Percentiles rank a stretch among this genome's conserved stretches.
Evolutionary conservation across 2,113 vertebrate genomes (phyloP).

Genomic region (Hipposideros armiger): DNA sequence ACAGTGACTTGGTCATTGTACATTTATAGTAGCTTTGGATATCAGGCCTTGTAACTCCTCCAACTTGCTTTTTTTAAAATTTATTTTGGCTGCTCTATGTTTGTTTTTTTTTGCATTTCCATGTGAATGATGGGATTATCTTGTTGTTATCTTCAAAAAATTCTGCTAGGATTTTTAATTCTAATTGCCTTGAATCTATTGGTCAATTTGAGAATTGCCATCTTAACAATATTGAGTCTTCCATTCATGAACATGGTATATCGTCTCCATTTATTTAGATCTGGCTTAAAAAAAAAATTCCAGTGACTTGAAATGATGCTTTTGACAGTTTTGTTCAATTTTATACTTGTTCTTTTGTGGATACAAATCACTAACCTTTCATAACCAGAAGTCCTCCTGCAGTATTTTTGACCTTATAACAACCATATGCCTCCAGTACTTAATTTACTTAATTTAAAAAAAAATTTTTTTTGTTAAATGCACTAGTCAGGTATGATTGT

Average conservation of each 20-base stretch:
- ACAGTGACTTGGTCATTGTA: neutral
- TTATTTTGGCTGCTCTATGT: neutral
- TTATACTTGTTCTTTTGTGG: neutral
- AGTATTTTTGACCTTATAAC: neutral
- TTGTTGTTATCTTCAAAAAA: neutral
- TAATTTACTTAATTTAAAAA: neutral
- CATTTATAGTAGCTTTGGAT: neutral
- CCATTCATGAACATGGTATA: neutral
- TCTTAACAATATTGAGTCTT: neutral
- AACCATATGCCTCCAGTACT: neutral
- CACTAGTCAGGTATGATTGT: neutral
- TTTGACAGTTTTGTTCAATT: neutral
- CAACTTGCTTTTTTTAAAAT: neutral
- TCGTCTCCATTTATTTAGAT: neutral
- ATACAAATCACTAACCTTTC: neutral
- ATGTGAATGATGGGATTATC: conserved; percentile 1
- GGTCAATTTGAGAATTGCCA: neutral
- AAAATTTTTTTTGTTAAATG: neutral
- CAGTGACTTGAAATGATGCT: neutral
- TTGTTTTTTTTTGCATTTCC: neutral
- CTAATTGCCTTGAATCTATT: neutral
- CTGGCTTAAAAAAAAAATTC: neutral
- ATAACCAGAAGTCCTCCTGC: neutral
- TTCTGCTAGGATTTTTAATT: neutral
- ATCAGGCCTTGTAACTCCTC: neutral